phyloP scores from a whole-genome alignment of 2,888 invertebrate genomes.

The Carpatolechia fugitivella region DNA sequence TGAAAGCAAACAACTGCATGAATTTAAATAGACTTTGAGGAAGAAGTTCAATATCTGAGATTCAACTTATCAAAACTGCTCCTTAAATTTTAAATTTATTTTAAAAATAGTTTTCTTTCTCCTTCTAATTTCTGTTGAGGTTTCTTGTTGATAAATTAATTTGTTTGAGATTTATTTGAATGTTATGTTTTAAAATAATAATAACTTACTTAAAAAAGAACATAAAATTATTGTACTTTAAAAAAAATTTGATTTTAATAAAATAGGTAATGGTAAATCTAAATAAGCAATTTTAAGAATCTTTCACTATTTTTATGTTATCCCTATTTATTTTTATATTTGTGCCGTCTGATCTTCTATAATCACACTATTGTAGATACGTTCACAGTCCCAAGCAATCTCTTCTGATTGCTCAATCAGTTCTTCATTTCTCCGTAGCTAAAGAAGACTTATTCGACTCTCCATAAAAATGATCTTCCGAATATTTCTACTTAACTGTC shows the following conservation, averaged over 20 bases:
- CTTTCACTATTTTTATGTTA: neutral
- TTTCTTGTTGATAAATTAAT: constrained; percentile 10
- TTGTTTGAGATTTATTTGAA: neutral
- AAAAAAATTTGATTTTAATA: neutral
- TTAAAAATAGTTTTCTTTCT: constrained; percentile 31
- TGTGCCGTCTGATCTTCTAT: constrained; percentile 17
- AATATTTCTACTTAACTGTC: constrained; percentile 72
- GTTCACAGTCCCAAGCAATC: constrained; percentile 42
- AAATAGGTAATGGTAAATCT: neutral
- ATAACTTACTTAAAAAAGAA: neutral
- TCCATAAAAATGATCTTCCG: constrained; percentile 67
- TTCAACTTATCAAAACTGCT: constrained; percentile 29
- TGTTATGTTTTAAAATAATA: neutral
- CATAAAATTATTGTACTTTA: neutral
- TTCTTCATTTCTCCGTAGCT: constrained; percentile 67
- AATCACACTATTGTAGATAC: constrained; percentile 21
- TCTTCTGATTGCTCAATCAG: constrained; percentile 54
- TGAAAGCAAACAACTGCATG: constrained; percentile 37
- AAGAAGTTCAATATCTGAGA: constrained; percentile 20
- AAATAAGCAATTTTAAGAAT: neutral
- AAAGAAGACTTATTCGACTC: constrained; percentile 64
- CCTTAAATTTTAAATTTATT: constrained; percentile 28
- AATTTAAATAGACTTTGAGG: constrained; percentile 29
- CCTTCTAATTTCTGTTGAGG: constrained; percentile 31
- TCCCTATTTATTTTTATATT: constrained; percentile 13